Conservation (phyloP, 2,113 vertebrate species). For the Gadus macrocephalus region DNA sequence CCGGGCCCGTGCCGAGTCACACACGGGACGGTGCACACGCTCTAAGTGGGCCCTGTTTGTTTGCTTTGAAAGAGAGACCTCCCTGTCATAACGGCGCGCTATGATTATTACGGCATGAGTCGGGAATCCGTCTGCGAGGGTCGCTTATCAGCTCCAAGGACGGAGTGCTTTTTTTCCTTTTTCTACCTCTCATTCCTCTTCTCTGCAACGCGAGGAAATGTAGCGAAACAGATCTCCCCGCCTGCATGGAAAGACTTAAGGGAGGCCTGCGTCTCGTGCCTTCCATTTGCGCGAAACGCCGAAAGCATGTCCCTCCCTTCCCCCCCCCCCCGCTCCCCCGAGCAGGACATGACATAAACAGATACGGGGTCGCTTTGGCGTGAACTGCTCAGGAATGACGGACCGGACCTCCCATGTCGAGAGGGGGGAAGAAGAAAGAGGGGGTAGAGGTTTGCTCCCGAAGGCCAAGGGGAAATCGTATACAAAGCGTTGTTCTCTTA, state of each 20-base stretch:
- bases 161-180: constrained; percentile 26
- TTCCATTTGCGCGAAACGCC: constrained; percentile 45
- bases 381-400: constrained; percentile 49
- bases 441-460: neutral
- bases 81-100: constrained; percentile 40
- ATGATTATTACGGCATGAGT: constrained; percentile 50
- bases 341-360: constrained; percentile 55
- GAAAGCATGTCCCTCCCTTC: constrained; percentile 7
- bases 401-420: constrained; percentile 45
- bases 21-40: constrained; percentile 47
- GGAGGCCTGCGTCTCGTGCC: constrained; percentile 38
- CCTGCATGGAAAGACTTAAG: constrained; percentile 42
- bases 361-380: constrained; percentile 35
- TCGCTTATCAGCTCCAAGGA: constrained; percentile 52
- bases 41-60: constrained; percentile 50
- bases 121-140: constrained; percentile 28
- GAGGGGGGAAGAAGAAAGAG: constrained; percentile 29
- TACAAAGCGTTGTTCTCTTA: constrained; percentile 40
- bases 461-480: constrained; percentile 51
- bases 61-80: constrained; percentile 45
- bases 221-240: constrained; percentile 21
- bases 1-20: constrained; percentile 33
- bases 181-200: no score
- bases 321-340: neutral
- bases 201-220: constrained; percentile 18